These are phyloP conservation scores for Drosophila parvula DNA, from an alignment of 1,140 invertebrate genomes.

Conservation along the genomic window DNA sequence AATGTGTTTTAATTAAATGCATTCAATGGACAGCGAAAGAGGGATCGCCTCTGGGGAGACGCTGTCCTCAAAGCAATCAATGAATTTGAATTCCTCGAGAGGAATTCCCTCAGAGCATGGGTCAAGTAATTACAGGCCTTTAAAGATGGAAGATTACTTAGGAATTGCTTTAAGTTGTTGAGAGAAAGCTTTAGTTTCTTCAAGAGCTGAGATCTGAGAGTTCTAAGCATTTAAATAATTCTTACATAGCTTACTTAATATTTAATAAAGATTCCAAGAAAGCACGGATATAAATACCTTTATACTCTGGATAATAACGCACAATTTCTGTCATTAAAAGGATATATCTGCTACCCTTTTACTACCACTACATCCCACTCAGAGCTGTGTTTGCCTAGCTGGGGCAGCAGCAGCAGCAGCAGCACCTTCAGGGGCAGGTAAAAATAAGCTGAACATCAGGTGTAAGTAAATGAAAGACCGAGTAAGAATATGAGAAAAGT, in stretches of 20 bases:
- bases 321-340: slow-evolving; percentile 59
- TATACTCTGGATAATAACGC: slow-evolving; percentile 1
- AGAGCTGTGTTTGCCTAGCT: background rate
- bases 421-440: slow-evolving; percentile 38
- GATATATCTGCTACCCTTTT: background rate
- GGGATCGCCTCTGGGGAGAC: background rate
- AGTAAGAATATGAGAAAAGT: slow-evolving; percentile 31
- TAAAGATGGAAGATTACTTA: background rate
- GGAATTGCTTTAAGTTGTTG: background rate
- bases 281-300: background rate
- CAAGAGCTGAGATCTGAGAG: too few species aligned
- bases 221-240: too few species aligned
- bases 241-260: background rate
- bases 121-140: slow-evolving; percentile 3
- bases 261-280: background rate
- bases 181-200: background rate
- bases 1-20: slow-evolving; percentile 61
- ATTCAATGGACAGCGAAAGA: slow-evolving; percentile 8
- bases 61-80: slow-evolving; percentile 15
- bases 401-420: background rate
- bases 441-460: slow-evolving; percentile 71
- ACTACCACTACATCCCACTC: background rate
- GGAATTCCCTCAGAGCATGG: slow-evolving; percentile 4
- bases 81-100: slow-evolving; percentile 6
- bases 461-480: slow-evolving; percentile 65